Evolutionary conservation across 2,113 vertebrate species (phyloP), one percentile per base, ranked within the genome.

Genomic region (Vireo altiloquus): DNA sequence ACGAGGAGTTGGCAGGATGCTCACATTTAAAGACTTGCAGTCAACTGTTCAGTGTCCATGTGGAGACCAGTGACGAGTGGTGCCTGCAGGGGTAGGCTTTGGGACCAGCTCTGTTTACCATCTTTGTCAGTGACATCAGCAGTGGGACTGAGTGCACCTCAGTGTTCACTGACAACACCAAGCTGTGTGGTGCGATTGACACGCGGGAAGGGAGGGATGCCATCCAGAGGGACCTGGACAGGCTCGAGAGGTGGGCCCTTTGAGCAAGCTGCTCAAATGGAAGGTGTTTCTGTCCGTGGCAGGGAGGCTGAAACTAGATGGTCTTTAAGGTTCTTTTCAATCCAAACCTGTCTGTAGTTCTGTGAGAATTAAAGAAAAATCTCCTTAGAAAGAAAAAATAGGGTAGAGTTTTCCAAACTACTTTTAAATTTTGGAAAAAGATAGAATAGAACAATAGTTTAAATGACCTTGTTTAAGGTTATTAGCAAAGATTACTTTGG

Each of bases 281-380:
- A 40, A 52, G 3, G 1, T 22, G 33, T 22, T n/a, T 28, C 46
- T 53, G 33, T 39, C 57, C 21, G 3, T 18, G 21, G 52, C 17
- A 66, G 21, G 30, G 17, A 15, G 17, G 10, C 31, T 66, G 39
- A 40, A 21, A 27, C 17, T 35, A 23, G 12, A 52, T 19, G 28
- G 11, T 27, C 39, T 60, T 72, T 14, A 66, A 59, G 39, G 16
- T 40, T n/a, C 40, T 33, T 78, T 53, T 28, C 52, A 53, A 40
- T 18, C 22, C 25, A 91, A 47, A 31, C 6, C n/a, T 27, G n/a
- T 35, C 52, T 66, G 8, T 23, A 7, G 35, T 46, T 79, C n/a
- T 40, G 10, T 39, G 15, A 91, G 18, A 90, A 87, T 90, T 82
- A 80, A 94, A 91, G 86, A 94, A 54, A 72, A 69, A 50, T 44